Conservation (phyloP, 1,140 invertebrate genomes). For the Pachyrhynchus sulphureomaculatus region DNA sequence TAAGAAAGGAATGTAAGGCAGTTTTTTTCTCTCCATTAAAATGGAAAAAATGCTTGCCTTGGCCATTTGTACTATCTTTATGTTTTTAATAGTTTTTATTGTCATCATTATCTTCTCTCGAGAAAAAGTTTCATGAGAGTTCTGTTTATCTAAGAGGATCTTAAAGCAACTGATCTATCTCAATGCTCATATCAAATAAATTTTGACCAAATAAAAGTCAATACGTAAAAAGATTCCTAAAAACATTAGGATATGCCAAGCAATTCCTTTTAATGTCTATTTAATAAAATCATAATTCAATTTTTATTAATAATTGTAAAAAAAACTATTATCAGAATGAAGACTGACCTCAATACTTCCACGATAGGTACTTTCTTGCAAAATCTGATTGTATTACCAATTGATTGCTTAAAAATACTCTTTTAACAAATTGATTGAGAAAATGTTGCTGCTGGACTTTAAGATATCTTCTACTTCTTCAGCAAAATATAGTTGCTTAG, state of each 20-base stretch:
- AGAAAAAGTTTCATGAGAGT: not conserved
- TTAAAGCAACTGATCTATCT: not conserved
- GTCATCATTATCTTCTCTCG: constrained; percentile 74
- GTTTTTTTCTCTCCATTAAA: not conserved
- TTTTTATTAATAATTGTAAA: no score
- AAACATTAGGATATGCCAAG: not conserved
- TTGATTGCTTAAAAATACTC: constrained; percentile 1
- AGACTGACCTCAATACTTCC: constrained; percentile 15
- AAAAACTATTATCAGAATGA: constrained; percentile 4
- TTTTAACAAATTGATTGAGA: constrained; percentile 8
- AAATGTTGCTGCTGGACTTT: constrained; percentile 21
- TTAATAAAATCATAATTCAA: no score
- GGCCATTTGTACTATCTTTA: constrained; percentile 74
- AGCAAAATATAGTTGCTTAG: constrained; percentile 5
- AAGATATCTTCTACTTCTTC: constrained; percentile 5
- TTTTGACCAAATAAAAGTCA: not conserved
- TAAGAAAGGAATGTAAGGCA: not conserved
- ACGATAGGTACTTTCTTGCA: constrained; percentile 8
- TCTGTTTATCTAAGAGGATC: not conserved
- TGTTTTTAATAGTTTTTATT: constrained; percentile 73
- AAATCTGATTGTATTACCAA: not conserved
- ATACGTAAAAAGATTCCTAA: not conserved
- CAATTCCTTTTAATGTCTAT: no score
- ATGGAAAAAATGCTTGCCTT: constrained; percentile 65
- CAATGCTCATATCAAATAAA: constrained; percentile 12